A percentile compares a stretch with the other conserved stretches of the same genome.
These are phyloP conservation scores for Aethina tumida DNA, from an alignment of 1,140 invertebrate species.

Conservation along the genomic window DNA sequence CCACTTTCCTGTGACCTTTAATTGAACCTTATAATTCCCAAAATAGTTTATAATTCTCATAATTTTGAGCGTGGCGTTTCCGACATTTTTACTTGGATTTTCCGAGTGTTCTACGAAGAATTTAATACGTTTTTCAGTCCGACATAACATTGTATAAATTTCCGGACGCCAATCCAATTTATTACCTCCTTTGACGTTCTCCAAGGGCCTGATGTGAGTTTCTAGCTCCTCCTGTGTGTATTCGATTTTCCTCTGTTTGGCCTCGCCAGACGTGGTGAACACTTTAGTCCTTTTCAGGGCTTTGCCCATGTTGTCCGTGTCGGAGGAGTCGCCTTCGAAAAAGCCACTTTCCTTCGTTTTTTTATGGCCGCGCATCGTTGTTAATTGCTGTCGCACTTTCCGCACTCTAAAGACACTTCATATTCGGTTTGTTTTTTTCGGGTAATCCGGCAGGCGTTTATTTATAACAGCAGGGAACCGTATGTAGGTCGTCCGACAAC, in stretches of 20 bases:
- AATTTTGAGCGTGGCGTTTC: no score
- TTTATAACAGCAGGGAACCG: no score
- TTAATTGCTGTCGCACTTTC: background rate
- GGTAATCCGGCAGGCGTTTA: no score
- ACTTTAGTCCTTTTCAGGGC: constrained; percentile 35
- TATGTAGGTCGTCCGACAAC: no score
- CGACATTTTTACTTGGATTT: no score
- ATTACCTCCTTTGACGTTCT: constrained; percentile 25
- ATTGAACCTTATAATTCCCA: no score
- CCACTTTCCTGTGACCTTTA: no score
- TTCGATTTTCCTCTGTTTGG: constrained; percentile 26
- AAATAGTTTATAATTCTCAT: no score
- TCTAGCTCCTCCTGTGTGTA: constrained; percentile 30
- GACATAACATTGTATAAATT: constrained; percentile 2
- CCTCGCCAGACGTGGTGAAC: constrained; percentile 29
- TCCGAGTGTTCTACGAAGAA: no score
- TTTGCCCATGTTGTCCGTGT: constrained; percentile 34
- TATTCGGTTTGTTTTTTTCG: no score
- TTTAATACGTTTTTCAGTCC: no score
- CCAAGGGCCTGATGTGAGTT: constrained; percentile 22
- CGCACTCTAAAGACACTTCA: background rate
- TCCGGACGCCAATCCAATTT: background rate
- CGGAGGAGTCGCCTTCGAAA: constrained; percentile 35
- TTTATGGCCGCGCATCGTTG: constrained; percentile 35
- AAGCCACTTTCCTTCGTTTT: constrained; percentile 38